A percentile compares a stretch with the other conserved stretches of the same genome.
Evolutionary conservation across 2,797 vertebrate genomes (phyloP).

Genomic region (Semotilus atromaculatus): DNA sequence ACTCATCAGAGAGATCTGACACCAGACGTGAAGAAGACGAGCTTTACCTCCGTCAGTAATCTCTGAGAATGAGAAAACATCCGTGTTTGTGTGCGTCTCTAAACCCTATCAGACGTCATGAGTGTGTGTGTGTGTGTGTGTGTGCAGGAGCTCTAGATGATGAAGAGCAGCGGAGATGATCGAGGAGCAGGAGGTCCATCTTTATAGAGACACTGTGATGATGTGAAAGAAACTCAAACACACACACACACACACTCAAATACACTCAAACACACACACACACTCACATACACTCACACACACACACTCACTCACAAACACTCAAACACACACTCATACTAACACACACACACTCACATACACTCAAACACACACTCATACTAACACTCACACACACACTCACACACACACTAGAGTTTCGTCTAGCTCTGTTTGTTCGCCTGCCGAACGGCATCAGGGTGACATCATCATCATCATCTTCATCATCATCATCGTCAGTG

Average conservation of each 20-base stretch:
- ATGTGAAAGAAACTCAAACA: constrained; percentile 64
- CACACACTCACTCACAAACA: neutral
- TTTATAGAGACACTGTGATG: constrained; percentile 56
- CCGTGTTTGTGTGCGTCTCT: no score
- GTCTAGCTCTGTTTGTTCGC: constrained; percentile 36
- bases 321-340: neutral
- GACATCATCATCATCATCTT: constrained; percentile 74
- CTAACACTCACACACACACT: neutral
- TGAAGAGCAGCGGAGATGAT: constrained; percentile 58
- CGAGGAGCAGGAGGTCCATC: constrained; percentile 61
- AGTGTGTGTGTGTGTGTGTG: neutral
- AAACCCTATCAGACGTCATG: no score
- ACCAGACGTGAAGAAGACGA: no score
- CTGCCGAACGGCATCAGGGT: constrained; percentile 77
- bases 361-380: neutral
- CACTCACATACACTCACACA: neutral
- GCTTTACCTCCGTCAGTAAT: no score
- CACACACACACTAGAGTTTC: neutral
- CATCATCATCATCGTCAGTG: constrained; percentile 55
- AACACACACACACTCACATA: neutral
- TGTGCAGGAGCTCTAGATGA: constrained; percentile 49
- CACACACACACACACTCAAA: constrained; percentile 30
- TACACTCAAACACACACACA: constrained; percentile 26
- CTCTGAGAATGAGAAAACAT: no score
- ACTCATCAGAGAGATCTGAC: no score